Evolutionary conservation across 2,888 invertebrate species (phyloP).

Genomic region (Athetis lepigone): DNA sequence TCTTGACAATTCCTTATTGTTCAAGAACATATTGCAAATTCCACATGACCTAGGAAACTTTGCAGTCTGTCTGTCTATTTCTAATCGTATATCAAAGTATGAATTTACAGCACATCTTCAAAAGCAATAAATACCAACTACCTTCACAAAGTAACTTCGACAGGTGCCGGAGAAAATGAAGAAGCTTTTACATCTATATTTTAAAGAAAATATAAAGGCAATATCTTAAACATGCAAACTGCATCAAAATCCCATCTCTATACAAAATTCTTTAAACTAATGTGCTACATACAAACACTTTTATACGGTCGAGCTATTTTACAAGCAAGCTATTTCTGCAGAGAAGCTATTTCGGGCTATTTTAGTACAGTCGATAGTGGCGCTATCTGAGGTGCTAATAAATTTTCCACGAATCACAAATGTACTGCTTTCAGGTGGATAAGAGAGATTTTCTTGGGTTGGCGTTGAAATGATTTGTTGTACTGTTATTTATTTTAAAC

Average conservation of each 20-base stretch:
- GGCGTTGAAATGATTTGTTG: slow-evolving; percentile 18
- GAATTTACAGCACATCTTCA: neutral
- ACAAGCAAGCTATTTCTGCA: slow-evolving; percentile 26
- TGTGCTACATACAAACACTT: slow-evolving; percentile 32
- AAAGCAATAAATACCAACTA: neutral
- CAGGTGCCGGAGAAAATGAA: slow-evolving; percentile 1
- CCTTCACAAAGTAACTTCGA: neutral
- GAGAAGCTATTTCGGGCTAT: slow-evolving; percentile 1
- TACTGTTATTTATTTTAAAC: neutral
- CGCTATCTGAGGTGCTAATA: slow-evolving; percentile 28
- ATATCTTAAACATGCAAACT: slow-evolving; percentile 34
- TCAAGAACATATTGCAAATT: neutral
- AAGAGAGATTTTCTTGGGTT: slow-evolving; percentile 14
- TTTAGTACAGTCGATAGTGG: slow-evolving; percentile 30
- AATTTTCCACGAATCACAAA: slow-evolving; percentile 33
- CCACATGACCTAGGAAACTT: neutral
- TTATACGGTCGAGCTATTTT: slow-evolving; percentile 17
- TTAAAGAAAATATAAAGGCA: slow-evolving; percentile 15
- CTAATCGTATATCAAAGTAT: neutral
- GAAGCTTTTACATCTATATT: neutral
- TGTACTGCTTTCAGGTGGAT: slow-evolving; percentile 19
- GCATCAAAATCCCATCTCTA: slow-evolving; percentile 28
- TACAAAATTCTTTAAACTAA: slow-evolving; percentile 31
- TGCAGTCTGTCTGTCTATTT: neutral
- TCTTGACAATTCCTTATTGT: neutral